Base-by-base conservation (phyloP, 1,140 invertebrate genomes). In the Hypsibius dujardini region DNA sequence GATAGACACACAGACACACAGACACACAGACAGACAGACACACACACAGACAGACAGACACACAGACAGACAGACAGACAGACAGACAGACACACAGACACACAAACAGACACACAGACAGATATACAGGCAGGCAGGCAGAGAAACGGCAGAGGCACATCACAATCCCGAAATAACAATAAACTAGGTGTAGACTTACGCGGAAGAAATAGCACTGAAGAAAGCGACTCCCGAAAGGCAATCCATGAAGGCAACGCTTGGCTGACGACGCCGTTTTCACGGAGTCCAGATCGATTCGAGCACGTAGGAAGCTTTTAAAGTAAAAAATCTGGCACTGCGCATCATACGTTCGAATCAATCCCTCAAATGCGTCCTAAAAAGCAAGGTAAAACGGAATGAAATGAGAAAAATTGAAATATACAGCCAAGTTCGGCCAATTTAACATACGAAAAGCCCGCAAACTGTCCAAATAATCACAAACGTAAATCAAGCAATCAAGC, bases 191-290 rank as follows among this genome's bases (percentile, higher is more conserved):
- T 46, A 47, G 46, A 72, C 72, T 72, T 75, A 84, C 82, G 83
- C 95, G 91, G 71, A 90, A 90, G 82, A 95, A 95, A 78, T 94
- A 95, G 80, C 90, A 94, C 76, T 90, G 93, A 71, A 95, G 90
- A 67, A 85, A 80, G 46, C 86, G 87, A 72, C 88, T 87, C 72
- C 87, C 85, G 77, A 93, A 86, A 74, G 85, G 84, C 75, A 86
- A 87, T 78, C 92, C 87, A 80, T 95, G 90, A 69, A 93, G 81
- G 75, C 92, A 87, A 73, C 90, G 85, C 74, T 88, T 83, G n/a
- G 90, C 90, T 75, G 85, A 86, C 2, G 87, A 87, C 45, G 93
- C 92, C 46, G 87, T 85, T 73, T 86, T 81, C 1, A 90, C 85
- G 72, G 85, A 87, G 75, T 84, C 84, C 79, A 90, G 95, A 78